phyloP scores from a whole-genome alignment of 2,113 vertebrate genomes.

The Periophthalmodon schlosseri region DNA sequence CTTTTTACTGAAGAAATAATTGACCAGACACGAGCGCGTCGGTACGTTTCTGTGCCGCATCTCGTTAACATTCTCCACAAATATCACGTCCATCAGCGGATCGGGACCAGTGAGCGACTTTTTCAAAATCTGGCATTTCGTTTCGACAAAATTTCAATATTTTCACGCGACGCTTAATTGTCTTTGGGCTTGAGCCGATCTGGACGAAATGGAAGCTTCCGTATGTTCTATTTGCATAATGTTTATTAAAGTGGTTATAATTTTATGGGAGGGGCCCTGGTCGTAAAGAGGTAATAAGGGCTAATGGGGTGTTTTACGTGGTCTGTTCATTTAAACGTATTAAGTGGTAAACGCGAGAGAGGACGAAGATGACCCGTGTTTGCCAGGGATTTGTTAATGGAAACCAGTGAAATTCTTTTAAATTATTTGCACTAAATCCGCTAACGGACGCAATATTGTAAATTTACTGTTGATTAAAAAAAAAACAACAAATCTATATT shows the following conservation, averaged over 20 bases:
- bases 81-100: background rate
- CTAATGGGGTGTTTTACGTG: slow-evolving; percentile 12
- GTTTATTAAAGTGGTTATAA: slow-evolving; percentile 3
- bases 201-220: background rate
- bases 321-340: background rate
- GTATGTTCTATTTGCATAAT: background rate
- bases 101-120: background rate
- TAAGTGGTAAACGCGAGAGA: background rate
- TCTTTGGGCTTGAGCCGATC: background rate
- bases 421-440: too few relatives aligned
- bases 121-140: background rate
- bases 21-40: background rate
- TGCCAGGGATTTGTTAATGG: too few relatives aligned
- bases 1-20: slow-evolving; percentile 9
- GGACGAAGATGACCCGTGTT: background rate
- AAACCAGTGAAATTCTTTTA: too few relatives aligned
- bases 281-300: slow-evolving; percentile 2
- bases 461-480: too few relatives aligned
- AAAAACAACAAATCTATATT: too few relatives aligned
- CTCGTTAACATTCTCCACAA: slow-evolving; percentile 5
- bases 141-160: background rate
- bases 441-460: too few relatives aligned
- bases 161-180: background rate
- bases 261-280: background rate
- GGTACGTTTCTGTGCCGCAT: slow-evolving; percentile 4